These are phyloP conservation scores for Melinaea marsaeus DNA, from an alignment of 2,888 invertebrate genomes.

Conservation along the genomic window DNA sequence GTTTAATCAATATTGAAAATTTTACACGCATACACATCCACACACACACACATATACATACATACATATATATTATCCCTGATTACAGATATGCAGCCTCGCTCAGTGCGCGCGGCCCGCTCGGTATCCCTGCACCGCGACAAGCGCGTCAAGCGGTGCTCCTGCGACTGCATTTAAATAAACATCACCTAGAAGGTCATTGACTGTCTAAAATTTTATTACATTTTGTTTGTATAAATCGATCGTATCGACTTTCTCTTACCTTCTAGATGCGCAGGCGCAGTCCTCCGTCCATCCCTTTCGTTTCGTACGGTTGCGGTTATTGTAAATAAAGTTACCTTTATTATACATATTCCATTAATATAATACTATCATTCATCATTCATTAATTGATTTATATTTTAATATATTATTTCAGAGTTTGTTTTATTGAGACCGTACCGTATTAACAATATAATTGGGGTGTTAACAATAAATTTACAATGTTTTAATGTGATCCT, in stretches of 20 bases:
- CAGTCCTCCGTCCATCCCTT: constrained; percentile 36
- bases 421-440: constrained; percentile 18
- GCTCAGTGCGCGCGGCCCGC: constrained; percentile 79
- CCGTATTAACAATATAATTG: constrained; percentile 24
- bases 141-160: constrained; percentile 85
- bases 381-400: neutral
- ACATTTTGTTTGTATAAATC: neutral
- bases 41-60: too few species aligned
- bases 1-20: too few species aligned
- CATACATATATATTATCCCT: too few species aligned
- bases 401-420: neutral
- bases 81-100: constrained; percentile 87
- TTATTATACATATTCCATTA: constrained; percentile 14
- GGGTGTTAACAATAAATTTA: constrained; percentile 33
- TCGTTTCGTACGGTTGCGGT: constrained; percentile 38
- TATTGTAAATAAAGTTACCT: constrained; percentile 37
- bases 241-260: neutral
- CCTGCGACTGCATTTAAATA: constrained; percentile 84
- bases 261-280: constrained; percentile 16
- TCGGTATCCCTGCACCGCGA: constrained; percentile 70
- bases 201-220: constrained; percentile 5
- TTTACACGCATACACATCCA: too few species aligned
- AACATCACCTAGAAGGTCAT: constrained; percentile 5
- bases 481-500: constrained; percentile 57
- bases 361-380: neutral